Conservation (phyloP, 2,797 vertebrate species). For the Anguilla megastoma region DNA sequence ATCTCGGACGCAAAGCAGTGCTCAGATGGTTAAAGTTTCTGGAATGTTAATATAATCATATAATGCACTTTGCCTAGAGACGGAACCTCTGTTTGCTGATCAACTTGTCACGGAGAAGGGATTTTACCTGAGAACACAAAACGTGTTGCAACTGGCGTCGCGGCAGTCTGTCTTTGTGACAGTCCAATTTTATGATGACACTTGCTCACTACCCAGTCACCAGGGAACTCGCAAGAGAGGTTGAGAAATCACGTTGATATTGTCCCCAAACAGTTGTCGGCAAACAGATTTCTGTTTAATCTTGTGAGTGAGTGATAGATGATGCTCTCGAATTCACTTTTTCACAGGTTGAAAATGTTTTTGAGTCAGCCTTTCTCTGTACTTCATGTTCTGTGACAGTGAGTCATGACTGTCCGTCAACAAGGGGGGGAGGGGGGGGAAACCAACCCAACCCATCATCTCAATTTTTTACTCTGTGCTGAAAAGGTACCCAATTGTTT, state of each 20-base stretch:
- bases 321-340: neutral
- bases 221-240: neutral
- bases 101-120: neutral
- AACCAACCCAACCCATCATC: neutral
- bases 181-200: neutral
- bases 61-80: neutral
- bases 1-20: neutral
- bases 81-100: neutral
- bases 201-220: neutral
- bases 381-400: neutral
- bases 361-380: neutral
- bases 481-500: neutral
- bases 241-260: neutral
- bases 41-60: neutral
- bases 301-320: neutral
- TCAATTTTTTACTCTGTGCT: neutral
- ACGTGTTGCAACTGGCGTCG: neutral
- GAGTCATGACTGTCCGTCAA: neutral
- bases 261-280: neutral
- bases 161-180: constrained; percentile 1
- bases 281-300: neutral
- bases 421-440: no score
- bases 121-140: neutral
- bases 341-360: neutral
- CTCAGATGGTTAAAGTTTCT: neutral